A percentile compares a stretch with the other conserved stretches of the same genome.
These are phyloP conservation scores for Balearica regulorum DNA, from an alignment of 2,797 vertebrate species.

Conservation along the genomic window DNA sequence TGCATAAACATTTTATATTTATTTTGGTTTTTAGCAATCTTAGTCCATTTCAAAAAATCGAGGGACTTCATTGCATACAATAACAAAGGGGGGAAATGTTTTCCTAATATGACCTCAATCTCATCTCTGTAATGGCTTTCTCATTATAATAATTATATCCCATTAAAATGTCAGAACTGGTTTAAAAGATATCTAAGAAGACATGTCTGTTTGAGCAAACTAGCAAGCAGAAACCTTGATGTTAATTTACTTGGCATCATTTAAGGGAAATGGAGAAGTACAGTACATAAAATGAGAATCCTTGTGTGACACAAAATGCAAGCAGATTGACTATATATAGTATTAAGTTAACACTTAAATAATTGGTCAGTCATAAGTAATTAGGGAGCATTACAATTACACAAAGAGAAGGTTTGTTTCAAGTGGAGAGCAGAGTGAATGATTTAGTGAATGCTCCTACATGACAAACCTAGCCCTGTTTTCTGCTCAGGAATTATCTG, in stretches of 20 bases:
- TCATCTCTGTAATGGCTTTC: not conserved
- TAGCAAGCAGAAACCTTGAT: conserved; percentile 13
- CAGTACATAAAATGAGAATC: conserved; percentile 2
- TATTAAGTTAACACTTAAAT: conserved; percentile 9
- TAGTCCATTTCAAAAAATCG: conserved; percentile 12
- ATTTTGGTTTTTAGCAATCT: not conserved
- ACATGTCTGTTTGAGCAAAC: conserved; percentile 2
- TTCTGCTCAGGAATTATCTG: not conserved
- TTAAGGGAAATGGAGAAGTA: not conserved
- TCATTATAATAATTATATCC: conserved; percentile 34
- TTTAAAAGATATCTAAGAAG: conserved; percentile 32
- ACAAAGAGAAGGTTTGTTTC: conserved; percentile 28
- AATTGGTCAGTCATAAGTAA: conserved; percentile 34
- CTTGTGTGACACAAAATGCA: not conserved
- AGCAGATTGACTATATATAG: conserved; percentile 5
- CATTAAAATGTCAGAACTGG: conserved; percentile 34
- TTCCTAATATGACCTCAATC: conserved; percentile 37
- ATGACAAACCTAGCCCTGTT: not conserved
- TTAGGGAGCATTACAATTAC: not conserved
- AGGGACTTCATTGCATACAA: not conserved
- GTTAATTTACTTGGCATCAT: conserved; percentile 38
- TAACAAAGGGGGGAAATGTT: not conserved
- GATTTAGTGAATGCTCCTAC: not conserved
- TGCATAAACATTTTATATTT: not conserved
- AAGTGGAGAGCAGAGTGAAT: not conserved